Evolutionary conservation across 2,113 vertebrate genomes (phyloP).

Genomic region (Aspiorhynchus laticeps): DNA sequence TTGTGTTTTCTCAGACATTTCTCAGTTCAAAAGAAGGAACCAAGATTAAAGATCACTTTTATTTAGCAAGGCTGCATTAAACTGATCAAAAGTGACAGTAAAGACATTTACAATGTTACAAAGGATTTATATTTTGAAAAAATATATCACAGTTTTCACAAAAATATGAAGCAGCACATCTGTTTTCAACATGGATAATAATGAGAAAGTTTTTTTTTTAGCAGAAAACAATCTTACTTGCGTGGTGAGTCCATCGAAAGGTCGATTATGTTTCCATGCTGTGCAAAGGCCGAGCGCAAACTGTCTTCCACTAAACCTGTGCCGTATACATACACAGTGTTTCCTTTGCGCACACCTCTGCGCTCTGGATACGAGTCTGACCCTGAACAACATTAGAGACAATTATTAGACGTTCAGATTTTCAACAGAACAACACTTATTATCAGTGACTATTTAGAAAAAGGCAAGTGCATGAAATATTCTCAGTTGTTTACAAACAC

Average conservation of each 20-base stretch:
- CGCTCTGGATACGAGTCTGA: constrained; percentile 88
- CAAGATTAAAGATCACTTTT: too few relatives aligned
- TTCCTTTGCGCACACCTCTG: constrained; percentile 84
- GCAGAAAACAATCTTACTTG: constrained; percentile 75
- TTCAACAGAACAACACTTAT: neutral
- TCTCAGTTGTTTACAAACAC: neutral
- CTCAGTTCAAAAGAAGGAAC: neutral
- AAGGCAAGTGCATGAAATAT: neutral
- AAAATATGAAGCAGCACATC: neutral
- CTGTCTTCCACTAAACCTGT: constrained; percentile 82
- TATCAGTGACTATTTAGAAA: neutral
- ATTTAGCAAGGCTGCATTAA: too few relatives aligned
- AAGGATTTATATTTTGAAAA: too few relatives aligned
- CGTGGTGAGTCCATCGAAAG: constrained; percentile 87
- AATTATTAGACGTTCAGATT: too few relatives aligned
- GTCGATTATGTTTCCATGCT: constrained; percentile 90
- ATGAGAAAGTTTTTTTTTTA: too few relatives aligned
- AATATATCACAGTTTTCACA: neutral
- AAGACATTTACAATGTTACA: too few relatives aligned
- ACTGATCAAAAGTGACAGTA: too few relatives aligned
- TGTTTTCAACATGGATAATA: neutral
- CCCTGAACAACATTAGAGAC: constrained; percentile 64
- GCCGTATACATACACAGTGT: constrained; percentile 88
- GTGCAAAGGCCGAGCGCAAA: constrained; percentile 82
- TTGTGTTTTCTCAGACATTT: too few relatives aligned